These are phyloP conservation scores for Elymnias hypermnestra DNA, from an alignment of 1,140 invertebrate species.

Conservation along the genomic window DNA sequence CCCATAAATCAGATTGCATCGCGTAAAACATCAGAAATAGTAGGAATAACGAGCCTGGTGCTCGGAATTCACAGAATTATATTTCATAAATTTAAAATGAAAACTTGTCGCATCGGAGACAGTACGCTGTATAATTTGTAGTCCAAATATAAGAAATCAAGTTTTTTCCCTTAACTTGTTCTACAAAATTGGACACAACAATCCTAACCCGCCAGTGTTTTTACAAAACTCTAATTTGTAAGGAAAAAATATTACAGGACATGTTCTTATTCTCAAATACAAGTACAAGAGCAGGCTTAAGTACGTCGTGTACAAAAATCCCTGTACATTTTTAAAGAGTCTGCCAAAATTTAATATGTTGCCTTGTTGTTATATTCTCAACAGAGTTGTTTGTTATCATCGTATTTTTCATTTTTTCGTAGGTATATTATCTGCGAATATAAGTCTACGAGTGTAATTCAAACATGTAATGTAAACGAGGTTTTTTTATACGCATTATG, in stretches of 20 bases:
- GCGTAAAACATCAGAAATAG: too few species aligned
- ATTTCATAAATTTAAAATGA: too few species aligned
- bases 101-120: too few species aligned
- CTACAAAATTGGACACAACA: not conserved
- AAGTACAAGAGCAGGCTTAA: not conserved
- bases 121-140: too few species aligned
- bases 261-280: constrained; percentile 17
- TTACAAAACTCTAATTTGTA: constrained; percentile 2
- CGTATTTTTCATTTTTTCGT: not conserved
- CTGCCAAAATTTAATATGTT: constrained; percentile 28
- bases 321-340: constrained; percentile 17
- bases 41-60: too few species aligned
- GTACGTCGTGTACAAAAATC: constrained; percentile 7
- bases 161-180: not conserved
- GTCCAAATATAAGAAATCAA: too few species aligned
- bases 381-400: not conserved
- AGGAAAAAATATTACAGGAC: constrained; percentile 12
- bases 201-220: constrained; percentile 3
- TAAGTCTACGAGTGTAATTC: too few species aligned
- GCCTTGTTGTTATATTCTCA: constrained; percentile 14
- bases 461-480: too few species aligned
- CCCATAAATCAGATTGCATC: too few species aligned
- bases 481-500: too few species aligned
- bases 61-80: too few species aligned
- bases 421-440: not conserved